Percentiles rank a stretch among this genome's conserved stretches.
Conservation (phyloP, 2,888 invertebrate genomes). For the Caenorhabditis sp. region DNA sequence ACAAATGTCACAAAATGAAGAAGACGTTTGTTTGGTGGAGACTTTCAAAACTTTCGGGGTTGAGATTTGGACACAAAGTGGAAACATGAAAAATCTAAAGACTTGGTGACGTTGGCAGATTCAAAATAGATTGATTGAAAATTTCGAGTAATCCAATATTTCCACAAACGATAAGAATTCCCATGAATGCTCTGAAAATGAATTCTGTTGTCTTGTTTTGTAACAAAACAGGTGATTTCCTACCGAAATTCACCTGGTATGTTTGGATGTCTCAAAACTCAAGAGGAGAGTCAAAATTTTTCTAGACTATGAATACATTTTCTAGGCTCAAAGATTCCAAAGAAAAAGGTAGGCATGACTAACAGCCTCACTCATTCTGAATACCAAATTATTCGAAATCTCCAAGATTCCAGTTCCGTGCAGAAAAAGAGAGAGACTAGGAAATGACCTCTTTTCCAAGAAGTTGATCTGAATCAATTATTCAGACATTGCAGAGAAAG, state of each 20-base stretch:
- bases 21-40: neutral
- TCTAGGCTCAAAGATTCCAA: neutral
- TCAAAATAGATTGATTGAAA: too few species aligned
- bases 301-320: neutral
- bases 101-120: too few species aligned
- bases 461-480: slow-evolving; percentile 12
- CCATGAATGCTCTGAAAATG: too few species aligned
- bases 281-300: neutral
- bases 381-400: slow-evolving; percentile 2
- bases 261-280: neutral
- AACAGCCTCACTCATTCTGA: neutral
- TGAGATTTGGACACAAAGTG: too few species aligned
- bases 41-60: too few species aligned
- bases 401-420: neutral
- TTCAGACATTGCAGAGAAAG: slow-evolving; percentile 2
- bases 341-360: neutral
- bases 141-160: too few species aligned
- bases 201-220: too few species aligned
- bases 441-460: slow-evolving; percentile 13
- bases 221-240: too few species aligned
- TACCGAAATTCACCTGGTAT: neutral
- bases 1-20: neutral
- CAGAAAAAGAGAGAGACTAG: neutral
- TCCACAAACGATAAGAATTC: too few species aligned
- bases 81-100: too few species aligned